These are phyloP conservation scores for Scaptomyza pallida DNA, from an alignment of 1,140 invertebrate species.

Conservation along the genomic window DNA sequence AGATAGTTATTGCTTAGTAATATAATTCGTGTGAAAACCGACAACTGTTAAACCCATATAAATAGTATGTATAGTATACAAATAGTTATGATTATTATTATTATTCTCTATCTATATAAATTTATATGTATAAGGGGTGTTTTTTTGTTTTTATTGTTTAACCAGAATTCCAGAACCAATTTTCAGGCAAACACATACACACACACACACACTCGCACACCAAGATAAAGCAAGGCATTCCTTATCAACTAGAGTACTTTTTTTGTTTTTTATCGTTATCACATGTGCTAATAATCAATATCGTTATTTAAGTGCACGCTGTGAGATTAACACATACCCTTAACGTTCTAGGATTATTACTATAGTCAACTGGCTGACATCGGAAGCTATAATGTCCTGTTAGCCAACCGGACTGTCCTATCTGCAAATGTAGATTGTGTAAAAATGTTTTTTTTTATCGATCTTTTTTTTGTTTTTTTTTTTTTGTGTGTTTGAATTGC, in stretches of 20 bases:
- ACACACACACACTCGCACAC: slow-evolving; percentile 3
- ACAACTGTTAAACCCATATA: slow-evolving; percentile 32
- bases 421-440: slow-evolving; percentile 88
- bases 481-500: slow-evolving; percentile 7
- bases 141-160: background rate
- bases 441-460: slow-evolving; percentile 50
- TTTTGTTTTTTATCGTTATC: slow-evolving; percentile 17
- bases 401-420: slow-evolving; percentile 93
- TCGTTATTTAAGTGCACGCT: slow-evolving; percentile 59
- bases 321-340: slow-evolving; percentile 88
- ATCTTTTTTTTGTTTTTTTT: slow-evolving; percentile 7
- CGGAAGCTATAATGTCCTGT: slow-evolving; percentile 96
- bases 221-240: slow-evolving; percentile 2
- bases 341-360: slow-evolving; percentile 93
- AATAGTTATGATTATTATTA: slow-evolving; percentile 15
- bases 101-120: slow-evolving; percentile 4
- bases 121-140: background rate
- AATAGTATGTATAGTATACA: background rate
- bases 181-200: slow-evolving; percentile 18
- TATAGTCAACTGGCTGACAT: slow-evolving; percentile 98
- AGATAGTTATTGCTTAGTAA: slow-evolving; percentile 9
- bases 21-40: slow-evolving; percentile 7
- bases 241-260: slow-evolving; percentile 28
- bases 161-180: slow-evolving; percentile 33
- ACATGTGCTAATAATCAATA: slow-evolving; percentile 42